Conservation (phyloP, 2,113 vertebrate species). For the Ptyas mucosa region DNA sequence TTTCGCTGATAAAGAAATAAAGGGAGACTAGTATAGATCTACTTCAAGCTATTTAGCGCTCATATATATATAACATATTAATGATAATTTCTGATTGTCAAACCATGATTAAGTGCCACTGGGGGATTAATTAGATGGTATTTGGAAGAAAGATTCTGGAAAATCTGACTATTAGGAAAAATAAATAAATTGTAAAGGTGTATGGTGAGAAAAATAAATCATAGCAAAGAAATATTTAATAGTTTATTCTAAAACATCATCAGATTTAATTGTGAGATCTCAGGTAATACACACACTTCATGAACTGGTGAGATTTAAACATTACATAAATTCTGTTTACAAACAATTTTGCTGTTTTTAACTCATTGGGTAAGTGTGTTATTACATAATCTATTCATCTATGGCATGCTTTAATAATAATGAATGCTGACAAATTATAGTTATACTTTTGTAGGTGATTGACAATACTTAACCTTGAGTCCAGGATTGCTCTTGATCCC, state of each 20-base stretch:
- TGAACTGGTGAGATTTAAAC: not conserved
- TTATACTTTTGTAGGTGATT: not conserved
- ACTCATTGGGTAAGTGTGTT: not conserved
- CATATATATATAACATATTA: not conserved
- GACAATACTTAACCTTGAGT: not conserved
- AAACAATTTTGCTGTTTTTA: conserved; percentile 11
- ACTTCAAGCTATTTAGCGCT: too few species aligned
- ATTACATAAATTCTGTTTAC: not conserved
- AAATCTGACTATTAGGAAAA: not conserved
- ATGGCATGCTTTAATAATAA: conserved; percentile 8
- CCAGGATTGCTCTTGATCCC: not conserved
- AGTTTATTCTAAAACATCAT: not conserved
- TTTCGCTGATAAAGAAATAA: too few species aligned
- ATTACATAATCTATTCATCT: not conserved
- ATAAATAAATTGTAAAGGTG: not conserved
- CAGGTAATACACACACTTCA: conserved; percentile 4
- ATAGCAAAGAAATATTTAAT: not conserved
- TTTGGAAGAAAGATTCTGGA: not conserved
- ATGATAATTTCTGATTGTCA: not conserved
- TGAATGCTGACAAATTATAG: conserved; percentile 3
- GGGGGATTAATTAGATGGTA: not conserved
- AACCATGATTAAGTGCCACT: not conserved
- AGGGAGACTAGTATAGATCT: too few species aligned
- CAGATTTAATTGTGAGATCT: not conserved
- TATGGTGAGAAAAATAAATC: not conserved